phyloP scores from a whole-genome alignment of 2,888 invertebrate genomes.

The Tuta absoluta region DNA sequence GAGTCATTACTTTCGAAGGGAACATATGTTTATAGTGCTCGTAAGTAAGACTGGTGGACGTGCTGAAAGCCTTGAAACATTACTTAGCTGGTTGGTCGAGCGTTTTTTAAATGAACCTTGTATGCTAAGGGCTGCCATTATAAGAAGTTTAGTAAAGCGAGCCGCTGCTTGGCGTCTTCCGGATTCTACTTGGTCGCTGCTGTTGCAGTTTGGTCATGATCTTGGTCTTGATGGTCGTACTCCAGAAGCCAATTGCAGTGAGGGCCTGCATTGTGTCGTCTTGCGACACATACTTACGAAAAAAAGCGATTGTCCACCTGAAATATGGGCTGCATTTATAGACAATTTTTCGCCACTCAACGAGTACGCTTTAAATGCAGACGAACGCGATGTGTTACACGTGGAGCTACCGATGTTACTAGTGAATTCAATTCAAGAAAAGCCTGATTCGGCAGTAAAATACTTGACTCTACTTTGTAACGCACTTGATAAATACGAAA shows the following conservation, averaged over 20 bases:
- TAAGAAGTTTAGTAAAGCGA: constrained; percentile 62
- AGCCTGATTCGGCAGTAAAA: constrained; percentile 30
- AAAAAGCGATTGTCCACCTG: constrained; percentile 33
- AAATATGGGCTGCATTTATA: constrained; percentile 46
- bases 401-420: constrained; percentile 41
- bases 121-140: constrained; percentile 55
- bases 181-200: constrained; percentile 48
- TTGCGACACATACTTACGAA: constrained; percentile 49
- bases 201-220: constrained; percentile 53
- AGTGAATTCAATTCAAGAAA: constrained; percentile 32
- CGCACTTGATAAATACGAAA: constrained; percentile 45
- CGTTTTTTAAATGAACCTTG: constrained; percentile 56
- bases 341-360: constrained; percentile 49
- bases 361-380: constrained; percentile 48
- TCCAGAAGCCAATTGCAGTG: constrained; percentile 49
- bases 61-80: constrained; percentile 44
- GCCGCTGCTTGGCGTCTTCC: constrained; percentile 58
- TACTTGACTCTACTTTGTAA: constrained; percentile 45
- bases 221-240: constrained; percentile 57
- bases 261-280: constrained; percentile 61
- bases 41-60: constrained; percentile 64
- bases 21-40: constrained; percentile 62
- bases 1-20: constrained; percentile 51
- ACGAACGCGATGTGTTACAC: constrained; percentile 45
- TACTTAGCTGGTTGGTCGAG: constrained; percentile 48